Evolutionary conservation across 2,797 vertebrate genomes (phyloP).

Genomic region (Neomorphus geoffroyi): DNA sequence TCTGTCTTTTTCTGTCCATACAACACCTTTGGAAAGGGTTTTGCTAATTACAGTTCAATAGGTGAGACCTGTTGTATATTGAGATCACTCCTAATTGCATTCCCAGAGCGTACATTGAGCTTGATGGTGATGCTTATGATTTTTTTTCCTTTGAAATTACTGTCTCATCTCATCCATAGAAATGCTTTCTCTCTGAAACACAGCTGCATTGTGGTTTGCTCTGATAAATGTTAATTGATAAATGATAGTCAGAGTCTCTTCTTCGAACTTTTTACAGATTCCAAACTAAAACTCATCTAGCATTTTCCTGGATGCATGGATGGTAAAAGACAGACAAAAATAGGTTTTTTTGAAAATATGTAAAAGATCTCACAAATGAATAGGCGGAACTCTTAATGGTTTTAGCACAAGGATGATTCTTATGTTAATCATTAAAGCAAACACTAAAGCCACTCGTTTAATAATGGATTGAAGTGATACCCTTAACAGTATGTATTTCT

Average conservation of each 20-base stretch:
- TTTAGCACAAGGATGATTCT: not conserved
- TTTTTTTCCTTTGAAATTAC: constrained; percentile 62
- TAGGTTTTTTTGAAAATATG: not conserved
- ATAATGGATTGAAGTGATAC: not conserved
- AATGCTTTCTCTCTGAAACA: constrained; percentile 55
- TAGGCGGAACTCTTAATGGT: not conserved
- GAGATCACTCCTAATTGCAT: constrained; percentile 47
- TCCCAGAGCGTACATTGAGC: constrained; percentile 16
- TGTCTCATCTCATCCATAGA: constrained; percentile 47
- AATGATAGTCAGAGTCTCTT: constrained; percentile 52
- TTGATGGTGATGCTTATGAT: constrained; percentile 54
- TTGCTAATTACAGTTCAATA: constrained; percentile 46
- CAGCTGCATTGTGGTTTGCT: constrained; percentile 67
- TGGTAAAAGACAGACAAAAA: not conserved
- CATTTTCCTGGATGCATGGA: not conserved
- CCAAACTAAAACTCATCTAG: not conserved
- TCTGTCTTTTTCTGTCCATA: not conserved
- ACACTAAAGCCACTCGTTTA: not conserved
- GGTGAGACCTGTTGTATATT: constrained; percentile 45
- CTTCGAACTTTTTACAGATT: constrained; percentile 55
- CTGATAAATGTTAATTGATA: constrained; percentile 69
- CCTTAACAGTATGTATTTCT: not conserved
- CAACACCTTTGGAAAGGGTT: constrained; percentile 12
- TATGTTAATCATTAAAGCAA: not conserved
- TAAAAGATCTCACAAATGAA: not conserved